Conservation (phyloP, 2,888 invertebrate genomes). For the Nomada fucata region DNA sequence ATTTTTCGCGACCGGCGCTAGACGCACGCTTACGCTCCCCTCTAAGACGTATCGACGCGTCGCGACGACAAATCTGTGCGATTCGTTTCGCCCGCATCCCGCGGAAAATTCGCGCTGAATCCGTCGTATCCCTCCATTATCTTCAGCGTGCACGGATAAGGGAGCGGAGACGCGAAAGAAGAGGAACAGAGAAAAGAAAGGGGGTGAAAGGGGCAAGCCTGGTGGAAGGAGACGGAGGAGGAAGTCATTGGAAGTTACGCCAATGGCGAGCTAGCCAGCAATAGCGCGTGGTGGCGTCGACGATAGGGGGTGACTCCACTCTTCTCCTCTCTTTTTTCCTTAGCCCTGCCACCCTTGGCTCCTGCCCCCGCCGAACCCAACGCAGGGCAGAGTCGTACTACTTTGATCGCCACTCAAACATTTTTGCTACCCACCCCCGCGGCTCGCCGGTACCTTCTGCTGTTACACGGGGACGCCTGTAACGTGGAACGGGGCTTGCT, state of each 20-base stretch:
- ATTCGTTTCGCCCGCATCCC: conserved; percentile 4
- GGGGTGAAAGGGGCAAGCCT: not conserved
- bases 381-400: conserved; percentile 77
- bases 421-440: conserved; percentile 75
- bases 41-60: not conserved
- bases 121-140: conserved; percentile 8
- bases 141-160: too few species aligned
- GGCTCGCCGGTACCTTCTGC: conserved; percentile 51
- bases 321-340: conserved; percentile 56
- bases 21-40: not conserved
- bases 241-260: conserved; percentile 50
- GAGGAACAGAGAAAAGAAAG: not conserved
- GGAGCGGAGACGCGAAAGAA: not conserved
- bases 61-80: conserved; percentile 8
- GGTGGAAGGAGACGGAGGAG: not conserved
- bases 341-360: conserved; percentile 56
- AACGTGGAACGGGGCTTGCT: conserved; percentile 47
- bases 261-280: conserved; percentile 55
- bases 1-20: not conserved
- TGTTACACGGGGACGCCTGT: conserved; percentile 42
- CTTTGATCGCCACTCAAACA: conserved; percentile 83
- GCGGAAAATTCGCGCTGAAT: not conserved
- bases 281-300: conserved; percentile 58
- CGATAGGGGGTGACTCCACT: conserved; percentile 48
- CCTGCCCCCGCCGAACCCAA: conserved; percentile 57